Conservation (phyloP, 2,113 vertebrate genomes). For the Thalassoma bifasciatum region DNA sequence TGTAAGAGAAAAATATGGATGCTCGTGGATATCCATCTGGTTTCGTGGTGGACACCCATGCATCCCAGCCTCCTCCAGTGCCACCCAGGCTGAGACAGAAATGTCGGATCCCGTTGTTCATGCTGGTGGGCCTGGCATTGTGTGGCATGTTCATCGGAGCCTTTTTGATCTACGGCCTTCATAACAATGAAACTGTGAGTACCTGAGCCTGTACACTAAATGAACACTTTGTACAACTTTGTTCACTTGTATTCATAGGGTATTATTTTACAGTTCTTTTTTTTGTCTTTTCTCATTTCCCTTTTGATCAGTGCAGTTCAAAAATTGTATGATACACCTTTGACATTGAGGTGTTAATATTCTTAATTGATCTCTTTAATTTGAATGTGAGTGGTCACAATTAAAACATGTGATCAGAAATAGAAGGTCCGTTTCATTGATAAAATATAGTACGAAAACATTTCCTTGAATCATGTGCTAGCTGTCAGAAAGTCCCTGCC, state of each 20-base stretch:
- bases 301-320: background rate
- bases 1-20: slow-evolving; percentile 59
- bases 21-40: slow-evolving; percentile 65
- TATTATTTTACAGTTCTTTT: too few species aligned
- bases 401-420: too few species aligned
- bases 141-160: slow-evolving; percentile 78
- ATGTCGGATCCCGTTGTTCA: slow-evolving; percentile 67
- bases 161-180: slow-evolving; percentile 81
- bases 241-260: too few species aligned
- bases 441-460: too few species aligned
- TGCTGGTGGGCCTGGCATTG: slow-evolving; percentile 77
- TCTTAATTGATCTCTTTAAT: too few species aligned
- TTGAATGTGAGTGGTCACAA: too few species aligned
- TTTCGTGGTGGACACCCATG: slow-evolving; percentile 81
- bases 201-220: background rate
- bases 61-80: slow-evolving; percentile 62
- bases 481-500: background rate
- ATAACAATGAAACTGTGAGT: slow-evolving; percentile 58
- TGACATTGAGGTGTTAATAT: too few species aligned
- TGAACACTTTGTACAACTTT: background rate
- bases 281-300: too few species aligned
- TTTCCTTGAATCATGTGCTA: background rate
- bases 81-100: slow-evolving; percentile 41
- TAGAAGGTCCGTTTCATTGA: too few species aligned
- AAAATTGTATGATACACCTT: too few species aligned